These are phyloP conservation scores for Molossus alvarezi DNA, from an alignment of 2,797 vertebrate species.

Conservation along the genomic window DNA sequence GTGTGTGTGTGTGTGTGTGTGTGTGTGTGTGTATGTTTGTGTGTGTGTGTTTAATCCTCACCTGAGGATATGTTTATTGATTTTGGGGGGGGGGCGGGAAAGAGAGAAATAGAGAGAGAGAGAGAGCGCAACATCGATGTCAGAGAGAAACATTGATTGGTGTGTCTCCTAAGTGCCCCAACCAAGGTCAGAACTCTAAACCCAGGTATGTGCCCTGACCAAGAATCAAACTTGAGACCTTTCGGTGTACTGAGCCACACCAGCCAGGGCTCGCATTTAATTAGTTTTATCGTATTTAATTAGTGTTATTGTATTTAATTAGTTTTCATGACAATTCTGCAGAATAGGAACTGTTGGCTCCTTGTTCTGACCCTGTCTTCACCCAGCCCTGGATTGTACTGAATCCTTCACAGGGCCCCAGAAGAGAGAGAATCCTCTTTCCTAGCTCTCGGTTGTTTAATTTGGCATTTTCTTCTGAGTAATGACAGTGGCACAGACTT, in stretches of 20 bases:
- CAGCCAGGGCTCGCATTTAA: background rate
- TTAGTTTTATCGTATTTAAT: background rate
- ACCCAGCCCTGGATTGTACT: background rate
- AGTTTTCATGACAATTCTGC: background rate
- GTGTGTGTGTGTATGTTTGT: no score
- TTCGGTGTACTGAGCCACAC: background rate
- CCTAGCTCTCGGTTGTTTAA: background rate
- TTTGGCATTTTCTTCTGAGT: constrained; percentile 27
- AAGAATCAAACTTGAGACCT: background rate
- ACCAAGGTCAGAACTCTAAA: background rate
- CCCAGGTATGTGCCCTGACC: background rate
- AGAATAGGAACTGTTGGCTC: background rate
- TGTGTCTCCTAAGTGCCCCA: background rate
- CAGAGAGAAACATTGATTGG: background rate
- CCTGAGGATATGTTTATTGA: no score
- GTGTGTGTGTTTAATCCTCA: no score
- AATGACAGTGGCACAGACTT: background rate
- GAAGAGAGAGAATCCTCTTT: background rate
- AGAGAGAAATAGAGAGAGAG: background rate
- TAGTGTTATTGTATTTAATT: background rate
- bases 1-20: background rate
- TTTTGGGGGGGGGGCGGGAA: no score
- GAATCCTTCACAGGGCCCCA: background rate
- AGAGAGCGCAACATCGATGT: no score
- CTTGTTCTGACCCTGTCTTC: background rate